phyloP scores from a whole-genome alignment of 2,888 invertebrate genomes.

The Aphrophora alni region DNA sequence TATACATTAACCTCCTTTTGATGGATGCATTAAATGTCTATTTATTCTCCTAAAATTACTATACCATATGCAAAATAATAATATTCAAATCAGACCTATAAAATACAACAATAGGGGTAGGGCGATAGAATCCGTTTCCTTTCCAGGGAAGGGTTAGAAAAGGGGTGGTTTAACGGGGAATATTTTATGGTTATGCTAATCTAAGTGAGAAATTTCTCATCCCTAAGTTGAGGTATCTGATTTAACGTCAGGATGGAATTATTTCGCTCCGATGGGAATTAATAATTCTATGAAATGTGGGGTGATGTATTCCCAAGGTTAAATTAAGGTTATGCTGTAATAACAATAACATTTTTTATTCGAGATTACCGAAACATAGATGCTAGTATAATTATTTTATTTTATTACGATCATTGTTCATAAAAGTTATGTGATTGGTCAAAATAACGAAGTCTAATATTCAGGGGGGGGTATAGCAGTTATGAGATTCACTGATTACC shows the following conservation, averaged over 20 bases:
- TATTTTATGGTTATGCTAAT: constrained; percentile 35
- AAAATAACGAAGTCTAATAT: too few relatives aligned
- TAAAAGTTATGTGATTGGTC: too few relatives aligned
- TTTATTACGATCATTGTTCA: too few relatives aligned
- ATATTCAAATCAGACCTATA: constrained; percentile 31
- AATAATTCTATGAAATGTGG: not conserved
- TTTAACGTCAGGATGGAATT: not conserved
- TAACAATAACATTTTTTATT: too few relatives aligned
- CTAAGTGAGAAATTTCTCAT: constrained; percentile 4
- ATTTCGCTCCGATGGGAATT: not conserved
- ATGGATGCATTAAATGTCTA: constrained; percentile 32
- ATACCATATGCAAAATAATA: constrained; percentile 35
- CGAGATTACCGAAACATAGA: too few relatives aligned
- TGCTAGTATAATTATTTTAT: too few relatives aligned
- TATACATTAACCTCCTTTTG: not conserved
- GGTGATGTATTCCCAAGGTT: too few relatives aligned
- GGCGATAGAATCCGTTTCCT: constrained; percentile 1
- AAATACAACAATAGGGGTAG: constrained; percentile 17
- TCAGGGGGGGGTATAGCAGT: too few relatives aligned
- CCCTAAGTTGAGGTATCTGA: not conserved
- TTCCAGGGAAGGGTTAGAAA: not conserved
- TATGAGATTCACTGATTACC: too few relatives aligned
- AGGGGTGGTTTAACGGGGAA: constrained; percentile 18
- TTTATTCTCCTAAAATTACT: constrained; percentile 31
- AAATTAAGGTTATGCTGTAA: too few relatives aligned